Conservation (phyloP, 2,888 invertebrate genomes). For the Sesia apiformis region DNA sequence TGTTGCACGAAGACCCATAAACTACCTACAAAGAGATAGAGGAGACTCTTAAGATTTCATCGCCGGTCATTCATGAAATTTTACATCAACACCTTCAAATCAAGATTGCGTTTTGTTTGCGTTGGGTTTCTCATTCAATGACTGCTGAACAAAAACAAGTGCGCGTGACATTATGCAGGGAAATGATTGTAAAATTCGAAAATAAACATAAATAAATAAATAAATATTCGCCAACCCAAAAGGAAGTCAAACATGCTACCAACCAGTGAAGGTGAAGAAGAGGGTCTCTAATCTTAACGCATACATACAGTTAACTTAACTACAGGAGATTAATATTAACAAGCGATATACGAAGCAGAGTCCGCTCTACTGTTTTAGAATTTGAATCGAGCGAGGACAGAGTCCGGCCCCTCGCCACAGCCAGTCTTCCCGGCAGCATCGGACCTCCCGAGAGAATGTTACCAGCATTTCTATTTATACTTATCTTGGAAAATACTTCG, state of each 20-base stretch:
- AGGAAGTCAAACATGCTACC: slow-evolving; percentile 71
- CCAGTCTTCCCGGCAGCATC: slow-evolving; percentile 67
- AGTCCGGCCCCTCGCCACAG: slow-evolving; percentile 69
- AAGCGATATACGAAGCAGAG: slow-evolving; percentile 72
- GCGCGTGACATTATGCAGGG: too few relatives aligned
- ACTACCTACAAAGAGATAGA: too few relatives aligned
- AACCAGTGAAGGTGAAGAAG: slow-evolving; percentile 65
- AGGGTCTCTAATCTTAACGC: slow-evolving; percentile 73
- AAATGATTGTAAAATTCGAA: too few relatives aligned
- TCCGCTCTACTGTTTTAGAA: slow-evolving; percentile 53
- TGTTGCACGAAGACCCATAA: too few relatives aligned
- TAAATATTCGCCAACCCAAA: slow-evolving; percentile 32
- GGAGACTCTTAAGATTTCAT: too few relatives aligned
- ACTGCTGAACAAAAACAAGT: too few relatives aligned
- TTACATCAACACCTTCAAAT: too few relatives aligned
- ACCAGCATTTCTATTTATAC: slow-evolving; percentile 24
- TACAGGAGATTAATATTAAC: slow-evolving; percentile 65
- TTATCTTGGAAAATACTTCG: slow-evolving; percentile 25
- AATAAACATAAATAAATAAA: too few relatives aligned
- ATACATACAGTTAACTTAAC: slow-evolving; percentile 73
- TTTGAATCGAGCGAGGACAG: slow-evolving; percentile 52
- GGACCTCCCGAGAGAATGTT: slow-evolving; percentile 48
- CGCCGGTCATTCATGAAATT: too few relatives aligned
- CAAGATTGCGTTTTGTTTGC: too few relatives aligned
- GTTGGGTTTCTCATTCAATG: too few relatives aligned